Percentiles rank a stretch among this genome's conserved stretches.
phyloP scores from a whole-genome alignment of 2,113 vertebrate species.

The Rhinichthys klamathensis region DNA sequence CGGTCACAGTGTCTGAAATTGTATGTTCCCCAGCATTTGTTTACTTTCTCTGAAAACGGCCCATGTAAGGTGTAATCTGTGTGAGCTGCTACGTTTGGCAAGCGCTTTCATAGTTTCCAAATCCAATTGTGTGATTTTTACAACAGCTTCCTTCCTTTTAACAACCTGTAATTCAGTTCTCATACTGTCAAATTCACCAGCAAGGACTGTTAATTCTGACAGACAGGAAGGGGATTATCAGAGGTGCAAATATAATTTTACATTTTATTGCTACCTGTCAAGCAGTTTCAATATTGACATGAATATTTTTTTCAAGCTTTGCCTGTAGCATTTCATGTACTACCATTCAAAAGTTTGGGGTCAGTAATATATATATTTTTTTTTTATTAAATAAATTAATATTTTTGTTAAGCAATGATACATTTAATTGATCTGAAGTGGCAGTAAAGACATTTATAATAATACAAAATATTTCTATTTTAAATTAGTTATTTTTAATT shows the following conservation, averaged over 20 bases:
- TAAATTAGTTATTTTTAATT: too few relatives aligned
- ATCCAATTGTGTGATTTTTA: constrained; percentile 1
- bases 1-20: constrained; percentile 97
- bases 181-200: neutral
- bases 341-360: neutral
- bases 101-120: neutral
- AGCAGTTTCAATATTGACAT: neutral
- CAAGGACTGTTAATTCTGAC: neutral
- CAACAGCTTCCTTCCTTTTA: neutral
- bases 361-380: neutral
- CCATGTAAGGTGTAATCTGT: neutral
- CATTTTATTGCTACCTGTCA: neutral
- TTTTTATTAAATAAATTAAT: neutral
- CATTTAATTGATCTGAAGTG: neutral
- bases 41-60: neutral
- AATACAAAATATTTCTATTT: too few relatives aligned
- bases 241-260: neutral
- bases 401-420: neutral
- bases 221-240: neutral
- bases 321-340: neutral
- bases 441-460: too few relatives aligned
- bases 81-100: neutral
- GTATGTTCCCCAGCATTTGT: constrained; percentile 79
- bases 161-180: neutral
- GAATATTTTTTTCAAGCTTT: neutral